Percentiles rank a stretch among this genome's conserved stretches.
Evolutionary conservation across 2,888 invertebrate species (phyloP).

Genomic region (Arctia plantaginis): DNA sequence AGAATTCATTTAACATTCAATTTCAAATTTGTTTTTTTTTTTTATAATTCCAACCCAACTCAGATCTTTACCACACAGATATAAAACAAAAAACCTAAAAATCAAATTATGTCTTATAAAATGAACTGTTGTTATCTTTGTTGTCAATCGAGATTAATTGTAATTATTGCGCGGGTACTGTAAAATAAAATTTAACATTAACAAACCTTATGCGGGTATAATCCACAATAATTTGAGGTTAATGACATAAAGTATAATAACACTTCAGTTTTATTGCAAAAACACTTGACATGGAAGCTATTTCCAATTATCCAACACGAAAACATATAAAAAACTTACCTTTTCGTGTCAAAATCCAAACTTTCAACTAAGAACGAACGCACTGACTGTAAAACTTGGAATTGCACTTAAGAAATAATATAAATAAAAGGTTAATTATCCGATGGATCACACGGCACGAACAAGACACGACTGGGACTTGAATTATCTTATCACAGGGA

Average conservation of each 20-base stretch:
- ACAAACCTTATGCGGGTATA: conserved; percentile 8
- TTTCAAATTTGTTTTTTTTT: neutral
- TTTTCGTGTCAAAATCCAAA: conserved; percentile 76
- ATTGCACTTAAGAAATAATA: conserved; percentile 59
- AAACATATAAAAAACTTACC: conserved; percentile 63
- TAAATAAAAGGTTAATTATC: conserved; percentile 52
- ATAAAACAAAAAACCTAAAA: neutral
- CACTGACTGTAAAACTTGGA: conserved; percentile 65
- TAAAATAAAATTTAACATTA: conserved; percentile 21
- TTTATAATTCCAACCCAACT: neutral
- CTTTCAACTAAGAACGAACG: conserved; percentile 59
- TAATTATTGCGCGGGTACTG: conserved; percentile 34
- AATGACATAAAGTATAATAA: conserved; percentile 28
- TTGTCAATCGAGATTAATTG: neutral
- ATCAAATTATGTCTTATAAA: neutral
- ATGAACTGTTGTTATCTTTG: conserved; percentile 16
- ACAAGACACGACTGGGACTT: conserved; percentile 65
- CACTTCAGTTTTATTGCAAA: conserved; percentile 6
- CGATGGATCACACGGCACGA: conserved; percentile 75
- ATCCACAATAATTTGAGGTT: conserved; percentile 18
- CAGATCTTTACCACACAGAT: neutral
- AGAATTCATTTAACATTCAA: neutral
- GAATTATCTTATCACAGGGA: conserved; percentile 71
- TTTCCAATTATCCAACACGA: conserved; percentile 6
- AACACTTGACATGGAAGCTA: conserved; percentile 13